phyloP scores from a whole-genome alignment of 2,797 vertebrate species.

The Cirrhinus molitorella region DNA sequence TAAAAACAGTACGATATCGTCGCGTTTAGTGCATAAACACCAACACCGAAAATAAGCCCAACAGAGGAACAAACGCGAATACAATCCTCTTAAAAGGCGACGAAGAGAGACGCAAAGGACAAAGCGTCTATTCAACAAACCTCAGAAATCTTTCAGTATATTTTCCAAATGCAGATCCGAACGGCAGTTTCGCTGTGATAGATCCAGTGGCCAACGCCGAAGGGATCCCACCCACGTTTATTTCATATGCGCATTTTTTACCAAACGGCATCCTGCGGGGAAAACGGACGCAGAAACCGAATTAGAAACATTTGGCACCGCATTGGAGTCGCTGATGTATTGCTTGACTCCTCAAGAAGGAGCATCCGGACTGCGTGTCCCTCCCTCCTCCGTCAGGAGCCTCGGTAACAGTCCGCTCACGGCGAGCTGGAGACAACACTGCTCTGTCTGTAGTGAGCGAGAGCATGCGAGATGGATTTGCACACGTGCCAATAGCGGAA shows the following conservation, averaged over 20 bases:
- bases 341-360: conserved; percentile 19
- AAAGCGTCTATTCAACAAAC: conserved; percentile 40
- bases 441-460: conserved; percentile 1
- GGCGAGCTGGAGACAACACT: conserved; percentile 27
- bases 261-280: conserved; percentile 19
- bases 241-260: conserved; percentile 22
- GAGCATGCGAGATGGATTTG: neutral
- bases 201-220: conserved; percentile 22
- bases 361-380: conserved; percentile 21
- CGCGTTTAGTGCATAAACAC: neutral
- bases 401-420: conserved; percentile 44
- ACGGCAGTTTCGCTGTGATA: neutral
- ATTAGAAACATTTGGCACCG: conserved; percentile 28
- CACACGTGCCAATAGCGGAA: conserved; percentile 10
- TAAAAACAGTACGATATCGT: neutral
- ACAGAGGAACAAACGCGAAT: neutral
- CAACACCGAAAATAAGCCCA: neutral
- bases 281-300: conserved; percentile 27
- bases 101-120: conserved; percentile 27
- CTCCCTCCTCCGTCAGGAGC: conserved; percentile 17
- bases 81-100: neutral
- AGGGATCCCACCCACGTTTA: conserved; percentile 28
- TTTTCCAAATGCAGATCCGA: neutral
- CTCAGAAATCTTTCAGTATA: neutral
- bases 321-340: conserved; percentile 32